These are phyloP conservation scores for Tragelaphus strepsiceros DNA, from an alignment of 2,113 vertebrate genomes.

Conservation along the genomic window DNA sequence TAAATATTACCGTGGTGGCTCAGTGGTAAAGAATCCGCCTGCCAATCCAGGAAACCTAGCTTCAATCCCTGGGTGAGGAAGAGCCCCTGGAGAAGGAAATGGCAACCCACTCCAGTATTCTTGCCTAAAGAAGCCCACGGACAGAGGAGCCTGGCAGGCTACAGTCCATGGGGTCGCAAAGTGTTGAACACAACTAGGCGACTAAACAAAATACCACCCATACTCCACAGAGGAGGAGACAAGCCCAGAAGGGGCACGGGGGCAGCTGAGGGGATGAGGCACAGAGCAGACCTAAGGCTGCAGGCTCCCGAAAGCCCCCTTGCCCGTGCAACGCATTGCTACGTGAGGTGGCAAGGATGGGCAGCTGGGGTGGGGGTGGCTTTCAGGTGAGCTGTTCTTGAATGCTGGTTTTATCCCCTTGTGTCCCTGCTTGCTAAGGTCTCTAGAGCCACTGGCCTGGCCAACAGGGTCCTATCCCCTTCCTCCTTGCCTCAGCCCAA, in stretches of 20 bases:
- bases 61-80: neutral
- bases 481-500: neutral
- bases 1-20: neutral
- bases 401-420: neutral
- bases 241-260: neutral
- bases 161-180: neutral
- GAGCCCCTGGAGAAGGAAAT: neutral
- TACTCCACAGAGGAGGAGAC: neutral
- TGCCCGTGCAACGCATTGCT: too few relatives aligned
- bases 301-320: accelerated
- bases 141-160: neutral
- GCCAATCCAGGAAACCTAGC: neutral
- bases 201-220: neutral
- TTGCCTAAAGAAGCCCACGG: neutral
- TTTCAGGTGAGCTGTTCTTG: neutral
- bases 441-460: neutral
- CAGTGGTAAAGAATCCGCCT: neutral
- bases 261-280: neutral
- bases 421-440: neutral
- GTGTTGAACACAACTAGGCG: neutral
- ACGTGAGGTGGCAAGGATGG: neutral
- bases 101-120: neutral
- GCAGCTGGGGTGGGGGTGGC: neutral
- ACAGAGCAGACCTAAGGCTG: neutral
- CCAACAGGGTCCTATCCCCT: neutral